Percentiles rank a stretch among this genome's conserved stretches.
phyloP scores from a whole-genome alignment of 2,797 vertebrate species.

The Coilia nasus region DNA sequence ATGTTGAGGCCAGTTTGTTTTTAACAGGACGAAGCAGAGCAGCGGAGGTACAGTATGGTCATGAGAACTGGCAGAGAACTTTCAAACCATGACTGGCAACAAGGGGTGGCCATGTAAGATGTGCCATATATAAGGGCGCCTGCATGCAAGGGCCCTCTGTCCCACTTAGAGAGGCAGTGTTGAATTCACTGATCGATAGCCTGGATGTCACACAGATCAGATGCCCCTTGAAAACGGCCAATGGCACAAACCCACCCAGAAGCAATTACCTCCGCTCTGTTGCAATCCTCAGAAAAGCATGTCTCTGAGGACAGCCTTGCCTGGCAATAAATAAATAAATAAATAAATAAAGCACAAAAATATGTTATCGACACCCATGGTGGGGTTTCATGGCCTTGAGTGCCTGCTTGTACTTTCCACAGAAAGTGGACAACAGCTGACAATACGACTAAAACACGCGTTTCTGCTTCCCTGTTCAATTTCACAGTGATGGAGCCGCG shows the following conservation, averaged over 20 bases:
- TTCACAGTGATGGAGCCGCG: background rate
- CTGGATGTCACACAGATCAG: conserved; percentile 49
- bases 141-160: background rate
- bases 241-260: conserved; percentile 44
- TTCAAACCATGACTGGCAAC: conserved; percentile 6
- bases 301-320: conserved; percentile 2
- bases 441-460: background rate
- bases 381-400: background rate
- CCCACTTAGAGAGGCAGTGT: conserved; percentile 37
- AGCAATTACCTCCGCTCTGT: conserved; percentile 45
- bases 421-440: background rate
- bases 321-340: conserved; percentile 21
- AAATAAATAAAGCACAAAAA: background rate
- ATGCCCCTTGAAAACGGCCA: conserved; percentile 40
- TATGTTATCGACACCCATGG: background rate
- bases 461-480: conserved; percentile 9
- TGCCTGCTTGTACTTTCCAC: background rate
- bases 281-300: conserved; percentile 28
- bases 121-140: background rate
- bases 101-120: conserved; percentile 1
- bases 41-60: background rate
- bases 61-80: background rate
- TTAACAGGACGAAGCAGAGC: background rate
- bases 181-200: conserved; percentile 52
- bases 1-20: too few species aligned